Conservation (phyloP, 2,113 vertebrate genomes). For the Odocoileus hemionus region DNA sequence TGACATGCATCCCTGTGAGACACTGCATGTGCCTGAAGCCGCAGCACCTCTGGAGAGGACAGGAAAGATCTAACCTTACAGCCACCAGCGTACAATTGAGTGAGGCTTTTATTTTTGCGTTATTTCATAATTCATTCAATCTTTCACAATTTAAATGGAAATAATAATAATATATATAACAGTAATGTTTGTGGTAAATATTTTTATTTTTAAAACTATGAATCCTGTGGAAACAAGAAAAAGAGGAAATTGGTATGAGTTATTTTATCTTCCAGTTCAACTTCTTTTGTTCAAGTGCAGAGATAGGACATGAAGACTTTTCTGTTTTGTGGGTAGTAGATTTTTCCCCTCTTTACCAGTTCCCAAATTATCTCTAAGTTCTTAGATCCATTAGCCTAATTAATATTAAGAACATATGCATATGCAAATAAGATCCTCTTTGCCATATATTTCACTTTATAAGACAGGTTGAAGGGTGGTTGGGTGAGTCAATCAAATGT, state of each 20-base stretch:
- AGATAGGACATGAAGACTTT: conserved; percentile 55
- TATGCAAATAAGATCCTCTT: conserved; percentile 79
- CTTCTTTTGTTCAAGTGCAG: conserved; percentile 71
- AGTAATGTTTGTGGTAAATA: conserved; percentile 37
- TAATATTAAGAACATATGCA: conserved; percentile 86
- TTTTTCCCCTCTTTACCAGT: conserved; percentile 53
- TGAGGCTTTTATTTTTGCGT: conserved; percentile 43
- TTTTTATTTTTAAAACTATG: conserved; percentile 39
- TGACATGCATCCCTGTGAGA: not conserved
- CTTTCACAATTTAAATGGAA: conserved; percentile 66
- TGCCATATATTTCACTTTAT: conserved; percentile 82
- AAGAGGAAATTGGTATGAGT: conserved; percentile 44
- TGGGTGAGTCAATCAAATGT: conserved; percentile 84
- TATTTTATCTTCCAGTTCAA: conserved; percentile 61
- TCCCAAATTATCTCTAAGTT: conserved; percentile 75
- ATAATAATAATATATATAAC: conserved; percentile 47
- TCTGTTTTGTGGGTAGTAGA: conserved; percentile 14
- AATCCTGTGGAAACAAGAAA: conserved; percentile 26
- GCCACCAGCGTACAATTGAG: not conserved
- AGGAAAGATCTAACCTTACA: not conserved
- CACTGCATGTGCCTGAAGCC: not conserved
- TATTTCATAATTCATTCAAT: conserved; percentile 50
- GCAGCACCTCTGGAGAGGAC: not conserved
- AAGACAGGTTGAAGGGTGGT: conserved; percentile 83
- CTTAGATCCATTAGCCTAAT: conserved; percentile 82